A percentile compares a stretch with the other conserved stretches of the same genome.
phyloP scores from a whole-genome alignment of 2,797 vertebrate genomes.

The Vespertilio murinus region DNA sequence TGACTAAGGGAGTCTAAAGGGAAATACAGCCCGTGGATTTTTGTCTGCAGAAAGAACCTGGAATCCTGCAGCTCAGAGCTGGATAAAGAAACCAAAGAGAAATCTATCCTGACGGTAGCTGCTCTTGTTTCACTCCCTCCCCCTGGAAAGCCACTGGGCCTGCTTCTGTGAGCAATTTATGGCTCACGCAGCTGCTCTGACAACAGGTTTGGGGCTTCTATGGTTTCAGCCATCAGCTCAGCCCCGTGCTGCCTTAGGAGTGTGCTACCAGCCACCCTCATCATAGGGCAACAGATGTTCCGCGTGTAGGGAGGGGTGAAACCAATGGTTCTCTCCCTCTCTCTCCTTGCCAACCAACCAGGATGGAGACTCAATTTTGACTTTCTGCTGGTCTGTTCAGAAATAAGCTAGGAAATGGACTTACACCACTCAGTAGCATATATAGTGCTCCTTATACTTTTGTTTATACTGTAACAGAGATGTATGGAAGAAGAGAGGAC shows the following conservation, averaged over 20 bases:
- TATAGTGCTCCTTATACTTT: background rate
- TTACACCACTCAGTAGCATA: background rate
- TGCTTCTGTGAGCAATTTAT: conserved; percentile 80
- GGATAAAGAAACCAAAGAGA: conserved; percentile 41
- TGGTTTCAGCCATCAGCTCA: conserved; percentile 81
- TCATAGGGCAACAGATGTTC: conserved; percentile 21
- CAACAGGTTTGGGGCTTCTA: conserved; percentile 82
- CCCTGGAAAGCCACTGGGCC: conserved; percentile 61
- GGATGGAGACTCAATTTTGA: background rate
- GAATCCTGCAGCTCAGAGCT: background rate
- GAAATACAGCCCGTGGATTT: background rate
- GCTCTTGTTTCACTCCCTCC: conserved; percentile 43
- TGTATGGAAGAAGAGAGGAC: background rate
- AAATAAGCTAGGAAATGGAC: background rate
- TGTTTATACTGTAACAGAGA: background rate
- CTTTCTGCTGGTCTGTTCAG: background rate
- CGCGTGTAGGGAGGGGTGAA: background rate
- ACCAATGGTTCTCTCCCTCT: background rate
- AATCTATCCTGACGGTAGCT: conserved; percentile 19
- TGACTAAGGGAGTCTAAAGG: background rate
- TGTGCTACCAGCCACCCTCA: background rate
- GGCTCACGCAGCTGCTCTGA: conserved; percentile 83
- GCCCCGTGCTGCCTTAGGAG: background rate
- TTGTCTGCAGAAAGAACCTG: background rate
- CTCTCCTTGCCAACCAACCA: background rate